phyloP scores from a whole-genome alignment of 2,888 invertebrate species.

The Gortyna flavago region DNA sequence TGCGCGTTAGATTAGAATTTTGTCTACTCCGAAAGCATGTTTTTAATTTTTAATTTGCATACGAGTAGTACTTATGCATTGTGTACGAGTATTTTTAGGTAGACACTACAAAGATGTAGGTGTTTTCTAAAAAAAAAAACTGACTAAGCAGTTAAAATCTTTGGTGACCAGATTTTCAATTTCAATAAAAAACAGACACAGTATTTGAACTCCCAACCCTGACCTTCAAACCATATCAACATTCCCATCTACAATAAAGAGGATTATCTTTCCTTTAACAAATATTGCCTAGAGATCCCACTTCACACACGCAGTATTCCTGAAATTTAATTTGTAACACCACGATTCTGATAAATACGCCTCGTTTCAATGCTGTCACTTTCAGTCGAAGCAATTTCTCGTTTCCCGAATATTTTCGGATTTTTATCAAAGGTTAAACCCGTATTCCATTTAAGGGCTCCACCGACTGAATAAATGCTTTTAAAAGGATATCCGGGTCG shows the following conservation, averaged over 20 bases:
- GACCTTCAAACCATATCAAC: neutral
- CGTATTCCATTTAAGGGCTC: slow-evolving; percentile 50
- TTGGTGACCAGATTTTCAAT: neutral
- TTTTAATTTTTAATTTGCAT: neutral
- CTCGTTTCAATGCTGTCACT: slow-evolving; percentile 69
- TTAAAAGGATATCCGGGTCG: slow-evolving; percentile 43
- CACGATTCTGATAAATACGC: slow-evolving; percentile 47
- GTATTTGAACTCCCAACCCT: neutral
- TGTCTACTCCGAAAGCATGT: neutral
- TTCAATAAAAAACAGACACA: too few species aligned
- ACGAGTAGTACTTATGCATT: neutral
- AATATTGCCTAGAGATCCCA: slow-evolving; percentile 4
- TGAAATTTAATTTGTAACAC: slow-evolving; percentile 64
- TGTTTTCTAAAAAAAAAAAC: neutral
- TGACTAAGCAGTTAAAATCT: neutral
- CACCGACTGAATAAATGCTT: slow-evolving; percentile 48
- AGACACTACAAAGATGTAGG: too few species aligned
- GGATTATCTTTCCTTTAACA: neutral
- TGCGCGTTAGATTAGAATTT: neutral
- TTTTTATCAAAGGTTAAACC: slow-evolving; percentile 64
- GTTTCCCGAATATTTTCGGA: slow-evolving; percentile 64
- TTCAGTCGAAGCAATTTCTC: slow-evolving; percentile 72
- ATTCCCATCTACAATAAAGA: slow-evolving; percentile 15
- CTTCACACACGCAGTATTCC: slow-evolving; percentile 37
- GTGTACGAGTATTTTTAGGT: too few species aligned